Percentiles rank a stretch among this genome's conserved stretches.
These are phyloP conservation scores for Laterallus jamaicensis DNA, from an alignment of 2,113 vertebrate genomes.

Conservation along the genomic window DNA sequence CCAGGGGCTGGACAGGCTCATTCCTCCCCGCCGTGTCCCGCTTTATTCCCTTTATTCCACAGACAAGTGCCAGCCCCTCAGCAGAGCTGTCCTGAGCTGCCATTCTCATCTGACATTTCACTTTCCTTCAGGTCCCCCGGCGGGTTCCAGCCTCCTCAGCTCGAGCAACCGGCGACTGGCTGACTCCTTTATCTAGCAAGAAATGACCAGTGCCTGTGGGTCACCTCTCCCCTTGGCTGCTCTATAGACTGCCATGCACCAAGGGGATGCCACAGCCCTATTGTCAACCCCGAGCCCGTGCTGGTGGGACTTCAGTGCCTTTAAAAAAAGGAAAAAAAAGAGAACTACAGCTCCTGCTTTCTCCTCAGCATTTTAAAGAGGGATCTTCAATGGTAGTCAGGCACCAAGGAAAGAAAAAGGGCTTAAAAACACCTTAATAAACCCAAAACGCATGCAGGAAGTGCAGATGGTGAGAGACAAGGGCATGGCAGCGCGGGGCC, in stretches of 20 bases:
- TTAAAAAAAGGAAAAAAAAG: not conserved
- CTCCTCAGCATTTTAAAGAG: not conserved
- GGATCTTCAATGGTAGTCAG: not conserved
- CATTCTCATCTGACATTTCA: not conserved
- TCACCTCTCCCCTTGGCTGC: not conserved
- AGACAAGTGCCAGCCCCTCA: rapidly evolving
- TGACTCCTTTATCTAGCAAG: not conserved
- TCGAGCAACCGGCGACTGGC: rapidly evolving
- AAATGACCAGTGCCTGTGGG: not conserved
- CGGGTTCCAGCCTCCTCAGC: not conserved
- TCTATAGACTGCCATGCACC: not conserved
- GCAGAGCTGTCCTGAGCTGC: not conserved
- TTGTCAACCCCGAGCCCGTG: not conserved
- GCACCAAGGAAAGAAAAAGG: not conserved
- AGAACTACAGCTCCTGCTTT: not conserved
- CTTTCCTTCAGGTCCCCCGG: not conserved
- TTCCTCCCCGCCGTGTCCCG: rapidly evolving
- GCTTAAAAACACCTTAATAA: slow-evolving; percentile 42
- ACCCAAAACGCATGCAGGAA: not conserved
- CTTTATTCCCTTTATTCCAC: not conserved
- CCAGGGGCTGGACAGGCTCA: not conserved
- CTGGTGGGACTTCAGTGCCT: not conserved
- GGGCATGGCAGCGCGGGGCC: not conserved
- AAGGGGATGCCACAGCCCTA: not conserved
- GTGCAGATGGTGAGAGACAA: slow-evolving; percentile 19